phyloP scores from a whole-genome alignment of 2,113 vertebrate species.

The Mandrillus leucophaeus region DNA sequence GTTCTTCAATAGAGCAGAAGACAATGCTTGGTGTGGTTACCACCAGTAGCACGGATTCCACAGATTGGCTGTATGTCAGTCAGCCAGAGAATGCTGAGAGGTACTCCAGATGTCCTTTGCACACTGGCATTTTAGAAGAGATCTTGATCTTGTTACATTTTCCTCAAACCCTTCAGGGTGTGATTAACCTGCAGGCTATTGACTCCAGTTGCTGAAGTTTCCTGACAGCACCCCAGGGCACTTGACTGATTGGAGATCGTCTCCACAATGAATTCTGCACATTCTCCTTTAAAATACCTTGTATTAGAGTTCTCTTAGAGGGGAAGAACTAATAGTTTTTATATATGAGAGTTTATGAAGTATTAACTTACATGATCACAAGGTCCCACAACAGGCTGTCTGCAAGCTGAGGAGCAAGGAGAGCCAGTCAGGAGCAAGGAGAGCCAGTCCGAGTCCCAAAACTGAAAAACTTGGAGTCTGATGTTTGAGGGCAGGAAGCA shows the following conservation, averaged over 20 bases:
- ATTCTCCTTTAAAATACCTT: constrained; percentile 91
- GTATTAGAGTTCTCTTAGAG: no score
- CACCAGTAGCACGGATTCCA: constrained; percentile 93
- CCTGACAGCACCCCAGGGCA: constrained; percentile 96
- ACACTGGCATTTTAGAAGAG: constrained; percentile 90
- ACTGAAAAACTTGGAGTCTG: no score
- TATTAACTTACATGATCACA: no score
- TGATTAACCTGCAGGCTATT: constrained; percentile 95
- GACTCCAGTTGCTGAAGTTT: constrained; percentile 90
- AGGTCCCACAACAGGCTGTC: no score
- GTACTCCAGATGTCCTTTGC: constrained; percentile 92
- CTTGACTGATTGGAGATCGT: constrained; percentile 89
- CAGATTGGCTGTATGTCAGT: constrained; percentile 95
- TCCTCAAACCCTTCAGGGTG: constrained; percentile 93
- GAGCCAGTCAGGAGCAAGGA: no score
- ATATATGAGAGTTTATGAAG: no score
- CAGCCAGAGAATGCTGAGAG: constrained; percentile 96
- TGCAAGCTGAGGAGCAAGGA: no score
- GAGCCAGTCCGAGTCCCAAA: no score
- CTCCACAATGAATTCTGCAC: constrained; percentile 88
- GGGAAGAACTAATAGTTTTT: no score
- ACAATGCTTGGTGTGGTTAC: constrained; percentile 90
- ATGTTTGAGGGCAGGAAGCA: no score
- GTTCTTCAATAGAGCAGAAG: constrained; percentile 93
- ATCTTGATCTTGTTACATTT: constrained; percentile 94